Percentiles rank a stretch among this genome's conserved stretches.
Evolutionary conservation across 1,140 invertebrate species (phyloP).

Genomic region (Lineus longissimus): DNA sequence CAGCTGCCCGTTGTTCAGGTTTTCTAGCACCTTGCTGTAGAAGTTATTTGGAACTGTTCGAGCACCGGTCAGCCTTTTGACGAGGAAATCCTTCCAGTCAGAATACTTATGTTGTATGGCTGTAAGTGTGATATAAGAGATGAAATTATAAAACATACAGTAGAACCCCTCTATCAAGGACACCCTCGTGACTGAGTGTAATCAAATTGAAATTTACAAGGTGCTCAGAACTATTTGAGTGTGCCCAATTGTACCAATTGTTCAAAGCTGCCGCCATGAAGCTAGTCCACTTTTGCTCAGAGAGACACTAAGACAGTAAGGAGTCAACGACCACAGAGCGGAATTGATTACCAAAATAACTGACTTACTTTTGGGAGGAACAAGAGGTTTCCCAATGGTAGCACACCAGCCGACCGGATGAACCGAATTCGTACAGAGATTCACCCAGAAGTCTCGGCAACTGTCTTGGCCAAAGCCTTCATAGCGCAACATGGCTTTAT

Average conservation of each 20-base stretch:
- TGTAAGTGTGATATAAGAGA: conserved; percentile 23
- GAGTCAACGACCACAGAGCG: too few species aligned
- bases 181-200: too few species aligned
- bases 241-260: too few species aligned
- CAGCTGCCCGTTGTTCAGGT: conserved; percentile 42
- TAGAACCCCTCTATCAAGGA: too few species aligned
- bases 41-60: conserved; percentile 88
- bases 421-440: conserved; percentile 85
- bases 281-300: too few species aligned
- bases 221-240: too few species aligned
- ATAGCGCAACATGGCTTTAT: conserved; percentile 87
- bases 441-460: conserved; percentile 92
- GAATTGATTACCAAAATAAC: neutral
- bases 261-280: too few species aligned
- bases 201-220: too few species aligned
- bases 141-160: too few species aligned
- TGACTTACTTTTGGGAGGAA: conserved; percentile 75
- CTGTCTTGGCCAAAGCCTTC: conserved; percentile 87
- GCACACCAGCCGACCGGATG: conserved; percentile 97
- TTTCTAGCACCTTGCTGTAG: conserved; percentile 70
- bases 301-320: too few species aligned
- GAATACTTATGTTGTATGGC: conserved; percentile 78
- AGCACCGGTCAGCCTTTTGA: conserved; percentile 85
- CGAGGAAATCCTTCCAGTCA: conserved; percentile 93
- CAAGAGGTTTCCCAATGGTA: conserved; percentile 86